A percentile compares a stretch with the other conserved stretches of the same genome.
Evolutionary conservation across 2,888 invertebrate species (phyloP).

Genomic region (Theodoxus fluviatilis): DNA sequence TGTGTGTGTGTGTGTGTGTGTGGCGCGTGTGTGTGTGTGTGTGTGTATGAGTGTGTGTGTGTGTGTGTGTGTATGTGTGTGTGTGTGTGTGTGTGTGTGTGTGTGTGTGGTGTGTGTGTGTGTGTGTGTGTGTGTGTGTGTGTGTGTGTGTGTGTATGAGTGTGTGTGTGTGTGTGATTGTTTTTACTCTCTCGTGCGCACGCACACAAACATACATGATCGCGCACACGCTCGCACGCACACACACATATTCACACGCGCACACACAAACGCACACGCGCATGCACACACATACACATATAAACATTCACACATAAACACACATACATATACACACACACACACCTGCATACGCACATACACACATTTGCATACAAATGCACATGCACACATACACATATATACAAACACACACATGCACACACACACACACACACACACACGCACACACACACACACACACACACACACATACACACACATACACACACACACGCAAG

Average conservation of each 20-base stretch:
- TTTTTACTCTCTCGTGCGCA: neutral
- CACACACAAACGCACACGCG: neutral
- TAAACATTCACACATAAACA: neutral
- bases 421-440: neutral
- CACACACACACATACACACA: neutral
- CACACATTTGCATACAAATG: neutral
- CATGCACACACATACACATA: neutral
- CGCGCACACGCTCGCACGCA: slow-evolving; percentile 4
- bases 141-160: neutral
- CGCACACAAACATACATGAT: neutral
- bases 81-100: neutral
- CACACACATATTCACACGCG: neutral
- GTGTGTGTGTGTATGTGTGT: neutral
- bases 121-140: neutral
- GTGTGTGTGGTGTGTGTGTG: neutral
- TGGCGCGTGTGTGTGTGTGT: neutral
- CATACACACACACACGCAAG: neutral
- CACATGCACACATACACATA: neutral
- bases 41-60: neutral
- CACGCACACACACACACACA: neutral
- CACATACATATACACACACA: neutral
- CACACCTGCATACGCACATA: neutral
- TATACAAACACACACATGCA: neutral
- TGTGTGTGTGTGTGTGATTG: neutral
- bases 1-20: slow-evolving; percentile 8